Evolutionary conservation across 2,888 invertebrate genomes (phyloP), one percentile per base, ranked within the genome.

Genomic region (Sinotaia quadrata): DNA sequence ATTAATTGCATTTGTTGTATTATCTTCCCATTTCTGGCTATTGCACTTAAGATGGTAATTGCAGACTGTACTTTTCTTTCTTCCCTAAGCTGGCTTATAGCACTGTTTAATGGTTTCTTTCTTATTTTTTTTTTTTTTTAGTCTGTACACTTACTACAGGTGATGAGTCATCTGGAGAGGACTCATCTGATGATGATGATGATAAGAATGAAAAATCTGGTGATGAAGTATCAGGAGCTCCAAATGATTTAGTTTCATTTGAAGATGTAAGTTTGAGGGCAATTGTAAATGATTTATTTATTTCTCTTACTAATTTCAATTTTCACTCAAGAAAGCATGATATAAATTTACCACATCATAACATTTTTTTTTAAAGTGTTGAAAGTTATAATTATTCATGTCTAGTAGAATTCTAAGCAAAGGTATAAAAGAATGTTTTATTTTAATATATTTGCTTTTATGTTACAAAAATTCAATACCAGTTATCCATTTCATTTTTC

Each of bases 171-270:
- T 81, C 81, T 24, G 81, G 78, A 18, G 81, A 80, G 15, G 81
- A 80, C 15, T 75, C 81, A 1, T 78, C 79, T 24, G 80, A 81
- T 70, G 81, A 81, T 44, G 81, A 83, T 3, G 80, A 81, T 51
- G 76, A 75, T 21, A 65, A 69, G 15, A 67, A 67, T 31, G 59
- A 33, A 8, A 51, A 29, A n/a, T n/a, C n/a, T n/a, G n/a, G n/a
- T n/a, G n/a, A 27, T 47, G 37, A 29, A 18, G 34, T 24, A 51
- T 71, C 71, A 10, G 73, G 66, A 57, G 44, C 67, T 10, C 54
- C 62, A 34, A 51, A 66, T 18, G 70, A 63, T 21, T 27, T 58
- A 5, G 37, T 68, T 15, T 41, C 63, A 54, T 66, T 70, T 51
- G 57, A 68, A 52, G 72, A 69, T 67, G 71, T 71, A 34, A 68